These are phyloP conservation scores for Dermatemys mawii DNA, from an alignment of 2,113 vertebrate genomes.

Conservation along the genomic window DNA sequence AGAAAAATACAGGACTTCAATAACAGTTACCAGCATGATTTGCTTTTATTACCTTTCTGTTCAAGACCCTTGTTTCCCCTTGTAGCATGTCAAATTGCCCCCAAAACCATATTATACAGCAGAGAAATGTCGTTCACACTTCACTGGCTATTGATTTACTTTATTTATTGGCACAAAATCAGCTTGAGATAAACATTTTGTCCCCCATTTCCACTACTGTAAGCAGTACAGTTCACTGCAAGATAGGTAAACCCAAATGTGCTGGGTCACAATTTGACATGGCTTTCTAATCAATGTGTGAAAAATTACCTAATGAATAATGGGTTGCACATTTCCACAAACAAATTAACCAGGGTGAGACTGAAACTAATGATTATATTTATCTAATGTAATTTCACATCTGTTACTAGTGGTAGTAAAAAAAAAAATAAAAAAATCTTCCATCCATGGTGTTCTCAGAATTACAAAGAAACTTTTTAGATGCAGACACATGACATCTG, in stretches of 20 bases:
- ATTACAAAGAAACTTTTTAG: slow-evolving; percentile 75
- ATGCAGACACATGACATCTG: slow-evolving; percentile 62
- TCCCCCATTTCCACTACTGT: slow-evolving; percentile 90
- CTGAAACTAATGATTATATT: slow-evolving; percentile 99
- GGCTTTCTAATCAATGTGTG: slow-evolving; percentile 95
- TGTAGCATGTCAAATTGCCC: slow-evolving; percentile 89
- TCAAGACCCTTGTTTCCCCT: slow-evolving; percentile 86
- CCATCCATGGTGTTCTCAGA: slow-evolving; percentile 74
- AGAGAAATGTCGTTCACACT: slow-evolving; percentile 97
- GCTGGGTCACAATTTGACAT: slow-evolving; percentile 93
- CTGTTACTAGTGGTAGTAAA: slow-evolving; percentile 87
- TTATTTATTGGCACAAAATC: slow-evolving; percentile 98
- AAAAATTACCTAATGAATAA: slow-evolving; percentile 99
- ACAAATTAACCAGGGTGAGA: slow-evolving; percentile 99
- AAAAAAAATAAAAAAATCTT: slow-evolving; percentile 76
- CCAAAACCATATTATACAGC: slow-evolving; percentile 89
- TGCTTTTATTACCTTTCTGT: slow-evolving; percentile 88
- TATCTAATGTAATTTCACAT: slow-evolving; percentile 99
- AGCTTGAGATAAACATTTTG: slow-evolving; percentile 94
- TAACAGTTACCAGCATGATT: slow-evolving; percentile 84
- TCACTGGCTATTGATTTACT: slow-evolving; percentile 98
- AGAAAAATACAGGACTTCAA: slow-evolving; percentile 80
- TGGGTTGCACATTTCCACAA: slow-evolving; percentile 98
- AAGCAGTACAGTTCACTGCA: slow-evolving; percentile 82
- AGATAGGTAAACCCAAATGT: slow-evolving; percentile 91